Percentiles rank a stretch among this genome's conserved stretches.
Conservation (phyloP, 1,140 invertebrate genomes). For the Apocrypta bakeri region DNA sequence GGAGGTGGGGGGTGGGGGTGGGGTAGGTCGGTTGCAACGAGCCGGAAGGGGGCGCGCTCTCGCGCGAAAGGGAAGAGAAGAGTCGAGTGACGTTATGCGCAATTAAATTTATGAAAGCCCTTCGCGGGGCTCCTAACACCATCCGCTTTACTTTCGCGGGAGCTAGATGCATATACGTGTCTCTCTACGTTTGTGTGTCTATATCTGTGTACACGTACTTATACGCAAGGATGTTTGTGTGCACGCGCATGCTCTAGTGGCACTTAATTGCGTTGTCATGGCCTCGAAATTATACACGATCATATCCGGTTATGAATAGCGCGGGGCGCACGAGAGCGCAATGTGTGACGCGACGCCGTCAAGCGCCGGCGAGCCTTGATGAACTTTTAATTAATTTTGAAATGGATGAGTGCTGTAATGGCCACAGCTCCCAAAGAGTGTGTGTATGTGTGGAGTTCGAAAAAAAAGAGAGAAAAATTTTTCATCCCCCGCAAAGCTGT, state of each 20-base stretch:
- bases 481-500: too few relatives aligned
- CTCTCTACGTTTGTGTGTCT: too few relatives aligned
- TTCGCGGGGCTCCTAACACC: conserved; percentile 22
- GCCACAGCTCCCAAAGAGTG: background rate
- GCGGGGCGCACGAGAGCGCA: background rate
- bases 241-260: background rate
- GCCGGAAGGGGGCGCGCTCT: background rate
- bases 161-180: background rate
- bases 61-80: conserved; percentile 17
- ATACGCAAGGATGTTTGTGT: too few relatives aligned
- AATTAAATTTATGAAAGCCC: conserved; percentile 48
- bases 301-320: conserved; percentile 33
- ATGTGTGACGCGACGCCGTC: conserved; percentile 22
- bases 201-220: too few relatives aligned
- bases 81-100: conserved; percentile 41
- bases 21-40: background rate
- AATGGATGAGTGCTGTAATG: background rate
- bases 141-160: background rate
- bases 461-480: background rate
- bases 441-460: too few relatives aligned
- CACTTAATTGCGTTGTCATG: conserved; percentile 41
- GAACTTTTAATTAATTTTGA: conserved; percentile 39
- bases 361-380: conserved; percentile 8
- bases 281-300: conserved; percentile 37
- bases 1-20: too few relatives aligned